Evolutionary conservation across 2,888 invertebrate species (phyloP).

Genomic region (Drosophila subsilvestris): DNA sequence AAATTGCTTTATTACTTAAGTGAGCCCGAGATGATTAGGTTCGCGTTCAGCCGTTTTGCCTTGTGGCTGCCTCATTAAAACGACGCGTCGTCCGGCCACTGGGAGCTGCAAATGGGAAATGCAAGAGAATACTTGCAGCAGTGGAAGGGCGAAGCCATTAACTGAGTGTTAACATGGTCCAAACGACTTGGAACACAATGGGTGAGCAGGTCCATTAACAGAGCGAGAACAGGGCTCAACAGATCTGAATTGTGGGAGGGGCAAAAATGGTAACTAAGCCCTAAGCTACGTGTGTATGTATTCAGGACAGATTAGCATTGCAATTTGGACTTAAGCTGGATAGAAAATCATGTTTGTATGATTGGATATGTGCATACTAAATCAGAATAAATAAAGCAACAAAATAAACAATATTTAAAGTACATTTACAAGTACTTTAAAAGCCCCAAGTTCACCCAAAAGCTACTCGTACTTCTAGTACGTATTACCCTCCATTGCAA

Average conservation of each 20-base stretch:
- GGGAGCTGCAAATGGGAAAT: constrained; percentile 28
- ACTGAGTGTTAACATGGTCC: neutral
- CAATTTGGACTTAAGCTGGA: neutral
- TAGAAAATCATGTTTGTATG: no score
- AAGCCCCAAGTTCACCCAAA: neutral
- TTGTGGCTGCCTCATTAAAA: constrained; percentile 41
- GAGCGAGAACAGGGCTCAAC: constrained; percentile 1
- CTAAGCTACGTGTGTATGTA: neutral
- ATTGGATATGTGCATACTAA: no score
- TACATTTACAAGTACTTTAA: no score
- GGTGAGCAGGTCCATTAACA: constrained; percentile 6
- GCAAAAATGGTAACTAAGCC: neutral
- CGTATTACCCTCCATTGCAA: neutral
- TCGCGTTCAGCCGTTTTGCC: constrained; percentile 34
- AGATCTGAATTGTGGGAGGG: neutral
- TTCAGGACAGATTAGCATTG: neutral
- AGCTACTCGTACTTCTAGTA: neutral
- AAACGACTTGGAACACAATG: constrained; percentile 3
- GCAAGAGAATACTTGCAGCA: neutral
- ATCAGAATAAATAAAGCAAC: no score
- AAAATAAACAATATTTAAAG: neutral
- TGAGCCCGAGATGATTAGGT: constrained; percentile 69
- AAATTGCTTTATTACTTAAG: constrained; percentile 77
- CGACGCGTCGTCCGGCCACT: constrained; percentile 12
- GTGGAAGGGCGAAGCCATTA: constrained; percentile 14